Evolutionary conservation across 2,797 vertebrate genomes (phyloP).

Genomic region (Fratercula arctica): DNA sequence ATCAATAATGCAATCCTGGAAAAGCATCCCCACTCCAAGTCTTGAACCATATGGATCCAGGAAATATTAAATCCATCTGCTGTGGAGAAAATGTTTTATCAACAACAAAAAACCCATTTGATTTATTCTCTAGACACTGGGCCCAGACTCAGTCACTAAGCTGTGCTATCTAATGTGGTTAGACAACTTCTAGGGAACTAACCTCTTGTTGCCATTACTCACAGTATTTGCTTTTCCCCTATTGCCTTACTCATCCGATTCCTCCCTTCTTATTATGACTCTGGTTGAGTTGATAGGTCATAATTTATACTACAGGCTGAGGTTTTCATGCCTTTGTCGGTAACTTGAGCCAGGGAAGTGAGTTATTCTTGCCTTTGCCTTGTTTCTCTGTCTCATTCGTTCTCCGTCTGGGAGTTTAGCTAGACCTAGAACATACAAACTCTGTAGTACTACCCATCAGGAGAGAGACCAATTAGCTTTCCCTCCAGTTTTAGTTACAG

Average conservation of each 20-base stretch:
- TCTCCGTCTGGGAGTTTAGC: constrained; percentile 1
- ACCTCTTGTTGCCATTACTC: constrained; percentile 67
- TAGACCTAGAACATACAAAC: background rate
- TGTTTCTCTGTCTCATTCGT: constrained; percentile 34
- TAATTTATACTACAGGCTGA: constrained; percentile 62
- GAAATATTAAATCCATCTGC: constrained; percentile 69
- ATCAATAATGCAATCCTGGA: constrained; percentile 23
- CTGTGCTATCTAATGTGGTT: constrained; percentile 72
- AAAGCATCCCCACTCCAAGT: constrained; percentile 38
- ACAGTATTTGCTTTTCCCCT: constrained; percentile 64
- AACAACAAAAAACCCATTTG: constrained; percentile 52
- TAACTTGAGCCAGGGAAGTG: constrained; percentile 60
- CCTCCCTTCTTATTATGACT: constrained; percentile 65
- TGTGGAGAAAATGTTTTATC: constrained; percentile 68
- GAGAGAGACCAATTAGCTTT: background rate
- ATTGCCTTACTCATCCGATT: constrained; percentile 66
- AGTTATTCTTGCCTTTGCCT: constrained; percentile 63
- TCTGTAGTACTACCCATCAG: background rate
- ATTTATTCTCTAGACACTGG: constrained; percentile 69
- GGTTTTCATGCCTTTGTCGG: constrained; percentile 63
- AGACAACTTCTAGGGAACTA: constrained; percentile 70
- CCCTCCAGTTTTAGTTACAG: background rate
- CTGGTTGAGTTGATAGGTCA: constrained; percentile 65
- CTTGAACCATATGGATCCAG: constrained; percentile 55
- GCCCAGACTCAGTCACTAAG: constrained; percentile 49